phyloP scores from a whole-genome alignment of 2,113 vertebrate genomes.

The Perca flavescens region DNA sequence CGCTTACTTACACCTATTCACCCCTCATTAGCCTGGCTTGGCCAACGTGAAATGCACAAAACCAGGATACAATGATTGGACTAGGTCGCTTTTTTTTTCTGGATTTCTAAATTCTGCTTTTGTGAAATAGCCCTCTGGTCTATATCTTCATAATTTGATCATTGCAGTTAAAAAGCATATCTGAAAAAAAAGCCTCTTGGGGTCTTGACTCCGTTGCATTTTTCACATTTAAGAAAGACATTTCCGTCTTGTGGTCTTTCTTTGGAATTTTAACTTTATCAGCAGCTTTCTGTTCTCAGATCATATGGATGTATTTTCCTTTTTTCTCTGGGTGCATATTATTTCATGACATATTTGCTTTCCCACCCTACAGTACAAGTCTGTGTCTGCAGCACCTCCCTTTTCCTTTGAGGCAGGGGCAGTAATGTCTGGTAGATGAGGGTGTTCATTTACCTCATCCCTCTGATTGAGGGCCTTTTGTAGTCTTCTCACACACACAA shows the following conservation, averaged over 20 bases:
- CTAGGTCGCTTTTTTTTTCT: too few species aligned
- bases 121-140: neutral
- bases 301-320: slow-evolving; percentile 6
- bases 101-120: too few species aligned
- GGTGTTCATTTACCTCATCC: slow-evolving; percentile 41
- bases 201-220: neutral
- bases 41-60: too few species aligned
- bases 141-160: slow-evolving; percentile 10
- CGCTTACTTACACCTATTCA: too few species aligned
- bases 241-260: neutral
- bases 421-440: slow-evolving; percentile 9
- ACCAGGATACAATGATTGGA: too few species aligned
- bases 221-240: neutral
- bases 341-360: slow-evolving; percentile 34
- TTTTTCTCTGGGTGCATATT: slow-evolving; percentile 4
- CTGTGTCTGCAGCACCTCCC: slow-evolving; percentile 35
- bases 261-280: slow-evolving; percentile 3
- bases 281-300: slow-evolving; percentile 18
- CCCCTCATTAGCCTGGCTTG: too few species aligned
- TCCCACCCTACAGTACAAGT: slow-evolving; percentile 4
- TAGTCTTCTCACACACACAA: neutral
- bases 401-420: slow-evolving; percentile 18
- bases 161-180: neutral
- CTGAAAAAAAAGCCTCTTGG: neutral
- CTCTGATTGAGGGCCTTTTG: slow-evolving; percentile 11